phyloP scores from a whole-genome alignment of 2,113 vertebrate species.

The Cephalopholis sonnerati region DNA sequence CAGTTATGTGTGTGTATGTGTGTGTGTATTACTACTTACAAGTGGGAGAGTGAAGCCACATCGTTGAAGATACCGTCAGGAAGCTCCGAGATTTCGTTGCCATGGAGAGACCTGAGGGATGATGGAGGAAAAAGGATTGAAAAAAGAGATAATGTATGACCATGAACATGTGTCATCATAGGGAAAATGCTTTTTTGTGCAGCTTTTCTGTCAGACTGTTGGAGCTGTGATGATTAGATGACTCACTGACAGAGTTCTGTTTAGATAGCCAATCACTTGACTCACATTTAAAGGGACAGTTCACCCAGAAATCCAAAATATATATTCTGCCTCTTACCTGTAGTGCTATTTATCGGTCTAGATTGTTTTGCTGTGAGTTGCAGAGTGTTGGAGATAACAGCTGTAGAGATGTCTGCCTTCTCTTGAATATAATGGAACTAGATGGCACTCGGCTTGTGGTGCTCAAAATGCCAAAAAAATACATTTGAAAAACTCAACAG shows the following conservation, averaged over 20 bases:
- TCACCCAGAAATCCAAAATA: too few relatives aligned
- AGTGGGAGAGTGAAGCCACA: constrained; percentile 93
- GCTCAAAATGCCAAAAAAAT: too few relatives aligned
- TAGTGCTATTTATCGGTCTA: too few relatives aligned
- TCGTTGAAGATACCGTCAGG: constrained; percentile 95
- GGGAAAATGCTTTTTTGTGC: not conserved
- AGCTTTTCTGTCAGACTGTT: not conserved
- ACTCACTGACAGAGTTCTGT: not conserved
- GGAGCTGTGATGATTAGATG: not conserved
- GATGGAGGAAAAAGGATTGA: constrained; percentile 1
- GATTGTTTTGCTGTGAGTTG: too few relatives aligned
- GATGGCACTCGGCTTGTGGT: too few relatives aligned
- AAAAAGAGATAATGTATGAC: not conserved
- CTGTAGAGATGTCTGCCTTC: too few relatives aligned
- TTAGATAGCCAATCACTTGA: not conserved
- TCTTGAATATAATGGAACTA: too few relatives aligned
- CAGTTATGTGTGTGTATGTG: constrained; percentile 35
- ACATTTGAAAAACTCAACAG: too few relatives aligned
- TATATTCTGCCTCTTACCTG: too few relatives aligned
- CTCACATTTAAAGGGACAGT: not conserved
- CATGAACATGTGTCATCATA: not conserved
- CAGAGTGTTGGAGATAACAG: too few relatives aligned
- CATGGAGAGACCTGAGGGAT: constrained; percentile 93
- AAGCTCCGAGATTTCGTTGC: constrained; percentile 95
- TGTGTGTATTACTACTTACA: constrained; percentile 88